A percentile compares a stretch with the other conserved stretches of the same genome.
These are phyloP conservation scores for Rhynchomys soricoides DNA, from an alignment of 2,113 vertebrate genomes.

Conservation along the genomic window DNA sequence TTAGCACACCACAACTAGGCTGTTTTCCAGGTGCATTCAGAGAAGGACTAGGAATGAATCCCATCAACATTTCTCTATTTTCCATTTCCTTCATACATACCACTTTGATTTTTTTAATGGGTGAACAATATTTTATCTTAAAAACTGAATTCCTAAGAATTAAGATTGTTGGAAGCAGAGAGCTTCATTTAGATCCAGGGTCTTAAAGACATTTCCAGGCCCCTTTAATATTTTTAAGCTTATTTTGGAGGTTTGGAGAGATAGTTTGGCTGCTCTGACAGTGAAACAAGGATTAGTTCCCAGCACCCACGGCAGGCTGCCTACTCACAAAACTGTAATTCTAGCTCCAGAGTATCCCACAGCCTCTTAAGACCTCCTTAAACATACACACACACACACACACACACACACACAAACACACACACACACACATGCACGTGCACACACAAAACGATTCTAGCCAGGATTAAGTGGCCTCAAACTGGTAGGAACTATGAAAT, in stretches of 20 bases:
- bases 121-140: neutral
- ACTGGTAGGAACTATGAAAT: neutral
- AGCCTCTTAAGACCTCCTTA: neutral
- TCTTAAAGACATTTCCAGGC: neutral
- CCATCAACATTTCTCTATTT: neutral
- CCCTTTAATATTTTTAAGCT: neutral
- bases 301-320: too few relatives aligned
- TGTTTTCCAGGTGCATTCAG: neutral
- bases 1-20: rapidly evolving
- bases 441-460: neutral
- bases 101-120: neutral
- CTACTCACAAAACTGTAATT: neutral
- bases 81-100: neutral
- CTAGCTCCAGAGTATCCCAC: neutral
- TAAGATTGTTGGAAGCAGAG: neutral
- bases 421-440: too few relatives aligned
- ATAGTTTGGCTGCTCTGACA: neutral
- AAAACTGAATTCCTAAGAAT: neutral
- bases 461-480: neutral
- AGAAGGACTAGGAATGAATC: neutral
- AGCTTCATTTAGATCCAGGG: neutral
- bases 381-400: neutral
- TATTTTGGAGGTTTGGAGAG: neutral
- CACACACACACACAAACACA: neutral
- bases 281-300: neutral